Percentiles rank a stretch among this genome's conserved stretches.
phyloP scores from a whole-genome alignment of 2,797 vertebrate genomes.

The Simalia tracyae region DNA sequence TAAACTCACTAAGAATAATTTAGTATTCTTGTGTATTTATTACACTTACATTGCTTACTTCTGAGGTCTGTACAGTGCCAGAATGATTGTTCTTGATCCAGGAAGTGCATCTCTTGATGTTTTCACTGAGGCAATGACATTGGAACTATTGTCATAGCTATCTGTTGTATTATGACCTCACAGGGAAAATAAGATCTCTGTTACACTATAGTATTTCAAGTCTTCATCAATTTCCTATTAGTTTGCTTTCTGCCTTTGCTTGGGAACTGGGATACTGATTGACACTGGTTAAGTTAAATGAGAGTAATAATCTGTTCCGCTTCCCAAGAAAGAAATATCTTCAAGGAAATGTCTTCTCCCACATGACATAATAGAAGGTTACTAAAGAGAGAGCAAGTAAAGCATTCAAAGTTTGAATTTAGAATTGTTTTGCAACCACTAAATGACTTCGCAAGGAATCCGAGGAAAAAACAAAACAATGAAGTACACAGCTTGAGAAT shows the following conservation, averaged over 20 bases:
- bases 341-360: background rate
- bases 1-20: background rate
- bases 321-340: background rate
- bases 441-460: background rate
- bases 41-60: background rate
- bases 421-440: background rate
- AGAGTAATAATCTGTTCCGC: background rate
- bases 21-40: background rate
- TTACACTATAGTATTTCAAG: background rate
- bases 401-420: background rate
- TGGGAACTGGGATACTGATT: background rate
- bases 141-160: background rate
- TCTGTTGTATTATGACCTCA: background rate
- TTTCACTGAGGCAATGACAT: background rate
- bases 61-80: background rate
- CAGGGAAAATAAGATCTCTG: background rate
- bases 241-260: background rate
- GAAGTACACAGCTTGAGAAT: background rate
- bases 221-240: background rate
- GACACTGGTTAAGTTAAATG: background rate
- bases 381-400: background rate
- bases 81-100: background rate
- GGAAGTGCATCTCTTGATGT: background rate
- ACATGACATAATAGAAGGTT: background rate
- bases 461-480: fast-evolving